Conservation (phyloP, 2,888 invertebrate genomes). For the Stratiomys singularior region DNA sequence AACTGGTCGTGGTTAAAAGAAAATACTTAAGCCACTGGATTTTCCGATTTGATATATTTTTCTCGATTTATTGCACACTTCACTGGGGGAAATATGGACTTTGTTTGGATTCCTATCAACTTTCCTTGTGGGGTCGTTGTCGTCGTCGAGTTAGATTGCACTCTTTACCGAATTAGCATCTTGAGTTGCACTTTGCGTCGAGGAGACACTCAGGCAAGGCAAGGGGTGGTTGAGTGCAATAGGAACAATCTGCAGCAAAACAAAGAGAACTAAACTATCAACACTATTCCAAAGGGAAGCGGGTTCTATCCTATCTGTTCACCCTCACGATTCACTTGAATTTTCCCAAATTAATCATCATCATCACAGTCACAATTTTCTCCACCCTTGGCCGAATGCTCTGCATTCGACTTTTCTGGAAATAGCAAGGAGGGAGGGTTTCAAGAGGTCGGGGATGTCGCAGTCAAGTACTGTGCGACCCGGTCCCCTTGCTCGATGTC, state of each 20-base stretch:
- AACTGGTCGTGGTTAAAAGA: no score
- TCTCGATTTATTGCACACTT: background rate
- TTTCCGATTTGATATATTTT: background rate
- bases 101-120: background rate
- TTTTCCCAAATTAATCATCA: no score
- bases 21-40: background rate
- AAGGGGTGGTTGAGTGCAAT: constrained; percentile 8
- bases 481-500: background rate
- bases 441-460: background rate
- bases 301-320: background rate
- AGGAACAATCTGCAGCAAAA: constrained; percentile 3
- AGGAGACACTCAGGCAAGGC: constrained; percentile 2
- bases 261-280: background rate
- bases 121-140: background rate
- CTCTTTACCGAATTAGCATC: background rate
- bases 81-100: background rate
- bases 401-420: background rate
- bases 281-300: background rate
- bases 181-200: background rate
- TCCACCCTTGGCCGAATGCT: background rate
- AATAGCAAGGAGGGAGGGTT: background rate
- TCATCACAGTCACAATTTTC: background rate
- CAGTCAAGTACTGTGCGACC: background rate
- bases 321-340: no score
- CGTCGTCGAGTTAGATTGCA: background rate